Conservation (phyloP, 2,797 vertebrate species). For the Aphelocoma californica region DNA sequence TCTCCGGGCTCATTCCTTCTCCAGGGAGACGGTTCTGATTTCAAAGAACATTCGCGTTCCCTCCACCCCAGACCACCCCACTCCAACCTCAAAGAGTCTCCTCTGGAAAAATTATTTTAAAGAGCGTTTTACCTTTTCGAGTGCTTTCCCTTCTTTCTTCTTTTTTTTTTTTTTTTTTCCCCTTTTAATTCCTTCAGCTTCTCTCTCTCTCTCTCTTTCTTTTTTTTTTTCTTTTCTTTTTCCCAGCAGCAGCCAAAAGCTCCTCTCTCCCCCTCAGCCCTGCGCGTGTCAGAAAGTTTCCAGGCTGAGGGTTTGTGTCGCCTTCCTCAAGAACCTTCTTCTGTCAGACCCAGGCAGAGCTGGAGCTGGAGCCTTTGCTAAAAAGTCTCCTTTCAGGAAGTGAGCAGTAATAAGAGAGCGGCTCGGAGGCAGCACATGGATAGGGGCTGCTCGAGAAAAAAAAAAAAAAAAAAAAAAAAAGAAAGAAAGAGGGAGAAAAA, state of each 20-base stretch:
- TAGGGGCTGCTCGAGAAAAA: slow-evolving; percentile 62
- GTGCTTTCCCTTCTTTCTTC: slow-evolving; percentile 36
- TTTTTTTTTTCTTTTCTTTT: not conserved
- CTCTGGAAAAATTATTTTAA: slow-evolving; percentile 48
- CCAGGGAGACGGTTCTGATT: slow-evolving; percentile 63
- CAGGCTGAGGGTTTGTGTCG: slow-evolving; percentile 46
- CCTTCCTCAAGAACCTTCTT: slow-evolving; percentile 55
- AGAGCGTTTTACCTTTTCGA: slow-evolving; percentile 55
- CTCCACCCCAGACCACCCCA: slow-evolving; percentile 45
- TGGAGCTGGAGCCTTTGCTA: slow-evolving; percentile 31
- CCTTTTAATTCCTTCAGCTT: slow-evolving; percentile 29
- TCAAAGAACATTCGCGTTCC: slow-evolving; percentile 55
- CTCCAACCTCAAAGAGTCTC: not conserved
- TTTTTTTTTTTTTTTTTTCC: not conserved
- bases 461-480: not conserved
- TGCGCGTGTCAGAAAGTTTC: slow-evolving; percentile 52
- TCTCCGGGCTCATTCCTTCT: slow-evolving; percentile 57
- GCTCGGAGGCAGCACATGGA: slow-evolving; percentile 57
- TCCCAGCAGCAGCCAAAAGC: slow-evolving; percentile 23
- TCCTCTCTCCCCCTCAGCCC: slow-evolving; percentile 17
- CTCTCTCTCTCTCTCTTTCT: not conserved
- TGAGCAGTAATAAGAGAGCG: slow-evolving; percentile 58
- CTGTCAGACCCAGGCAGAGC: slow-evolving; percentile 43
- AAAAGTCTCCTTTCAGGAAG: slow-evolving; percentile 67
- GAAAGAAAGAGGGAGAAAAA: not conserved